Evolutionary conservation across 2,797 vertebrate species (phyloP).

Genomic region (Ctenopoma kingsleyae): DNA sequence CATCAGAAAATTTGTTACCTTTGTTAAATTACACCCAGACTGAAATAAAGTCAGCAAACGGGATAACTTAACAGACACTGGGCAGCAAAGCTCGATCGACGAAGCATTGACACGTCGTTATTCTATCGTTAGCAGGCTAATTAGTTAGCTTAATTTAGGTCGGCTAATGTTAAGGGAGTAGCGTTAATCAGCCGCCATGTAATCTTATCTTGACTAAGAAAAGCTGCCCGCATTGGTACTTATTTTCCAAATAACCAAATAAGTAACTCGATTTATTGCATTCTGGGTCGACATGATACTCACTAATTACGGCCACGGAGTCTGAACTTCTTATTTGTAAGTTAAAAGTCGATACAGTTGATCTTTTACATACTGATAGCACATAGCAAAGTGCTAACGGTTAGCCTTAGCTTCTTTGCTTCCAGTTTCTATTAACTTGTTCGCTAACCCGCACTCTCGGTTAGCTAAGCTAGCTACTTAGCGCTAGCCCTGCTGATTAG

Average conservation of each 20-base stretch:
- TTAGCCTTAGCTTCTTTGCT: conserved; percentile 25
- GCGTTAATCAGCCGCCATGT: conserved; percentile 40
- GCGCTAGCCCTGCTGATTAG: conserved; percentile 59
- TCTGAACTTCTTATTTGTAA: not conserved
- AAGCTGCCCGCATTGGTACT: conserved; percentile 4
- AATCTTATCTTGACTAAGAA: conserved; percentile 37
- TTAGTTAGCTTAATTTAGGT: conserved; percentile 38
- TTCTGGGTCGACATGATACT: rapidly evolving
- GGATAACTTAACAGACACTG: not conserved
- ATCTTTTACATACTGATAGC: conserved; percentile 24
- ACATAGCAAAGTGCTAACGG: conserved; percentile 30
- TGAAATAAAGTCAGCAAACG: not conserved
- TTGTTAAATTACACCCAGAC: rapidly evolving
- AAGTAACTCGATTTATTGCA: not conserved
- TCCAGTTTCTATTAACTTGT: conserved; percentile 21
- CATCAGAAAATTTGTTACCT: rapidly evolving
- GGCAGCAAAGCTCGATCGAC: not conserved
- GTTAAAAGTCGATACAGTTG: not conserved
- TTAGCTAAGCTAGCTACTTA: conserved; percentile 75
- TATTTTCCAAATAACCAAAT: not conserved
- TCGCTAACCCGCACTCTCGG: not conserved
- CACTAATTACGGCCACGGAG: not conserved
- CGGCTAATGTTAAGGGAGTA: conserved; percentile 46
- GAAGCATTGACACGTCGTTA: conserved; percentile 23
- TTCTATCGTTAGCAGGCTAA: conserved; percentile 37